A percentile compares a stretch with the other conserved stretches of the same genome.
Conservation (phyloP, 2,888 invertebrate species). For the Drosophila acutilabella region DNA sequence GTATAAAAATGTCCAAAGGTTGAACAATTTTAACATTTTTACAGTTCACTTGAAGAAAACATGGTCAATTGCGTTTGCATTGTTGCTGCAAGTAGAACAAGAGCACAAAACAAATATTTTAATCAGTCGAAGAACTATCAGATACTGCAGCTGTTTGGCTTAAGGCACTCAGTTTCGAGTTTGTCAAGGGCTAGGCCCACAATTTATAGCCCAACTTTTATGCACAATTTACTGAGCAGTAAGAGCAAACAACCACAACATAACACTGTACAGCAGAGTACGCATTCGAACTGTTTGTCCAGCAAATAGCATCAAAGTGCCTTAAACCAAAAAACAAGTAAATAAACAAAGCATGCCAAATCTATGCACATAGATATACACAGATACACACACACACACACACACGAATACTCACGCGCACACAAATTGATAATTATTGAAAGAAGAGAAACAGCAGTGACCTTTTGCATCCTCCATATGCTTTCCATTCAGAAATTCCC, state of each 20-base stretch:
- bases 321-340: constrained; percentile 77
- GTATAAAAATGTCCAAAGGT: neutral
- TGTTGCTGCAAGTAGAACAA: constrained; percentile 2
- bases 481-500: constrained; percentile 21
- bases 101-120: constrained; percentile 54
- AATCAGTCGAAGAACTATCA: constrained; percentile 49
- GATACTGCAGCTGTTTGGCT: constrained; percentile 33
- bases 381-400: constrained; percentile 37
- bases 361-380: constrained; percentile 30
- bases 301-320: constrained; percentile 61
- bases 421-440: constrained; percentile 77
- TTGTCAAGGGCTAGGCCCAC: constrained; percentile 24
- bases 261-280: constrained; percentile 46
- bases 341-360: constrained; percentile 70
- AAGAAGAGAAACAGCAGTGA: constrained; percentile 55
- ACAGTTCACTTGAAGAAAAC: neutral
- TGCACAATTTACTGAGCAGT: constrained; percentile 60
- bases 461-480: constrained; percentile 33
- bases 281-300: constrained; percentile 75
- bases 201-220: constrained; percentile 51
- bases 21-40: neutral
- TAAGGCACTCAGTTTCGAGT: constrained; percentile 5
- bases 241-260: constrained; percentile 44
- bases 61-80: constrained; percentile 1
- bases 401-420: constrained; percentile 50